Conservation (phyloP, 2,888 invertebrate species). For the Lepidochrysops patricia region DNA sequence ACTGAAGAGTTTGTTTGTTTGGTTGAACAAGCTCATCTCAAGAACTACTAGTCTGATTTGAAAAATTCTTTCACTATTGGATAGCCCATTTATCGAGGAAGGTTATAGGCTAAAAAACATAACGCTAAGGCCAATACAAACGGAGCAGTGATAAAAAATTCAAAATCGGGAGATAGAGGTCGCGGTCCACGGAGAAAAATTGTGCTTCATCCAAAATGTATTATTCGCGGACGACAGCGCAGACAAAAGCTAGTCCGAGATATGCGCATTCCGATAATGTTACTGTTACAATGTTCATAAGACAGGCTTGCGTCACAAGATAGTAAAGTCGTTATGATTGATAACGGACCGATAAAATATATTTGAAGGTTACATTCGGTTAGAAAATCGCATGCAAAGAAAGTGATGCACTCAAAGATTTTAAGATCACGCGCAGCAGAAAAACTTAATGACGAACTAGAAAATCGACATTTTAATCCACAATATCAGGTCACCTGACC, state of each 20-base stretch:
- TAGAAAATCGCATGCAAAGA: neutral
- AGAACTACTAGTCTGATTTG: no score
- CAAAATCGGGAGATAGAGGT: no score
- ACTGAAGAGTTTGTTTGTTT: no score
- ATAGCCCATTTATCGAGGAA: no score
- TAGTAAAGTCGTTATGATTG: neutral
- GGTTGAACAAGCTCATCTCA: no score
- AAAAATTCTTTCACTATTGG: no score
- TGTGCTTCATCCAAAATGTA: no score
- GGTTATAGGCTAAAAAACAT: no score
- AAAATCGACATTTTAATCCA: neutral
- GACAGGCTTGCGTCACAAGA: slow-evolving; percentile 1
- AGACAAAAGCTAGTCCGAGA: neutral
- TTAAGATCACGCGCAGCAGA: neutral
- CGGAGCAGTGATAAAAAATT: no score
- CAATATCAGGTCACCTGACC: neutral
- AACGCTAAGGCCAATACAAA: no score
- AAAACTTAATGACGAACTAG: neutral
- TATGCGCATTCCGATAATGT: neutral
- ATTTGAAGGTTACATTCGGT: neutral
- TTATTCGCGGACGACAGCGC: no score
- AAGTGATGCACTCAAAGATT: neutral
- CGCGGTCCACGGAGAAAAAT: no score
- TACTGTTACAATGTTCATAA: neutral
- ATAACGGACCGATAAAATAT: neutral